A percentile compares a stretch with the other conserved stretches of the same genome.
Evolutionary conservation across 2,113 vertebrate species (phyloP).

Genomic region (Alosa alosa): DNA sequence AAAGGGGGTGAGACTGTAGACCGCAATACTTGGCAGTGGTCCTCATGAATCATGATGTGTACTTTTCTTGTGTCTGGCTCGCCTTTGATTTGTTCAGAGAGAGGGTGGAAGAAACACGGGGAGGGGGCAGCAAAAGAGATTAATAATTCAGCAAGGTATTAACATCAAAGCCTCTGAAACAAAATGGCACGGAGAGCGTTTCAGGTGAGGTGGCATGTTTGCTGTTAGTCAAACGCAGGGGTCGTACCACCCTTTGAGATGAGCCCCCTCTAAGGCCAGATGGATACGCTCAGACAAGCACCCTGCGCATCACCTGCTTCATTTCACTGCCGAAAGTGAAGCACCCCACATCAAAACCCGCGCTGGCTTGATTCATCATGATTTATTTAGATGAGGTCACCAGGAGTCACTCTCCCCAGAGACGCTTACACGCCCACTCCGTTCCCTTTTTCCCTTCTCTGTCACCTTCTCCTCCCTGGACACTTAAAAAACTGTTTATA

Average conservation of each 20-base stretch:
- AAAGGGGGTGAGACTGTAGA: background rate
- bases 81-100: slow-evolving; percentile 12
- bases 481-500: background rate
- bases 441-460: background rate
- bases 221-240: background rate
- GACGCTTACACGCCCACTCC: slow-evolving; percentile 3
- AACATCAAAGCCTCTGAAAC: background rate
- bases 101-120: background rate
- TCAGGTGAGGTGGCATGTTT: background rate
- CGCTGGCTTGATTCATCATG: background rate
- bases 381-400: slow-evolving; percentile 10
- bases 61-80: background rate
- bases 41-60: background rate
- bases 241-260: background rate
- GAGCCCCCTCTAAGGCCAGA: background rate
- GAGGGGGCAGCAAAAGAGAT: background rate
- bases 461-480: background rate
- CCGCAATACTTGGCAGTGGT: background rate
- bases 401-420: background rate
- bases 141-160: background rate
- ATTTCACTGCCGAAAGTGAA: background rate
- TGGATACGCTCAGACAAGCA: background rate
- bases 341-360: background rate
- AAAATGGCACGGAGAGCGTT: background rate
- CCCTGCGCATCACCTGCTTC: background rate